Percentiles rank a stretch among this genome's conserved stretches.
Evolutionary conservation across 64 coral and sea anemone genomes (phyloP).

Genomic region (Montipora efflorescens): DNA sequence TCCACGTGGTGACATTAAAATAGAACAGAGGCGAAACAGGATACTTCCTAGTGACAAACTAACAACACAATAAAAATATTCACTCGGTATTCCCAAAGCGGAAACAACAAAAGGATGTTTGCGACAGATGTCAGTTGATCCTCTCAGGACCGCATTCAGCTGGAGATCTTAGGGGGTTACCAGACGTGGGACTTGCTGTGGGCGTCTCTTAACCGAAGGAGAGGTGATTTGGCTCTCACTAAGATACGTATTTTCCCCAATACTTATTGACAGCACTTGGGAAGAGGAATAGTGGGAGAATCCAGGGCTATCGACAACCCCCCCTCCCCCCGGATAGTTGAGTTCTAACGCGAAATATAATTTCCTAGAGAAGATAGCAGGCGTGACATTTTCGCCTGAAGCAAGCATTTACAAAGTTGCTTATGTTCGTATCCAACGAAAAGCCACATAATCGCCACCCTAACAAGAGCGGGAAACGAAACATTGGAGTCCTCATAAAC

Average conservation of each 20-base stretch:
- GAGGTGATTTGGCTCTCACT: background rate
- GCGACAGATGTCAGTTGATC: conserved; percentile 55
- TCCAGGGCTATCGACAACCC: background rate
- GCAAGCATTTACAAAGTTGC: background rate
- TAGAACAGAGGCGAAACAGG: conserved; percentile 24
- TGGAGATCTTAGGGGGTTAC: background rate
- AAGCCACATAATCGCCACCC: conserved; percentile 16
- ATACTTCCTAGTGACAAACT: conserved; percentile 35
- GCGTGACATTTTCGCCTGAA: too few relatives aligned
- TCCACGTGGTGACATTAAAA: conserved; percentile 39
- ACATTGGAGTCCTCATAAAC: conserved; percentile 64
- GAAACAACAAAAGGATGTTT: conserved; percentile 49
- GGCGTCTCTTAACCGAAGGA: background rate
- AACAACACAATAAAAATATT: conserved; percentile 39
- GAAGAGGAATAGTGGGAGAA: background rate
- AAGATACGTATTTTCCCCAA: background rate
- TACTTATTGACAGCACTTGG: background rate
- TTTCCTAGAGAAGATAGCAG: background rate
- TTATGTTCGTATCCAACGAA: background rate
- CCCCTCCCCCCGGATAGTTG: too few relatives aligned
- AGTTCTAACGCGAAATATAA: background rate
- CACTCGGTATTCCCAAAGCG: background rate
- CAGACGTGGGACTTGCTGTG: background rate
- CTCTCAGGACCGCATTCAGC: background rate
- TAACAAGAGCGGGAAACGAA: conserved; percentile 81